A percentile compares a stretch with the other conserved stretches of the same genome.
Conservation (phyloP, 2,888 invertebrate genomes). For the Gisinianus flammeolus region DNA sequence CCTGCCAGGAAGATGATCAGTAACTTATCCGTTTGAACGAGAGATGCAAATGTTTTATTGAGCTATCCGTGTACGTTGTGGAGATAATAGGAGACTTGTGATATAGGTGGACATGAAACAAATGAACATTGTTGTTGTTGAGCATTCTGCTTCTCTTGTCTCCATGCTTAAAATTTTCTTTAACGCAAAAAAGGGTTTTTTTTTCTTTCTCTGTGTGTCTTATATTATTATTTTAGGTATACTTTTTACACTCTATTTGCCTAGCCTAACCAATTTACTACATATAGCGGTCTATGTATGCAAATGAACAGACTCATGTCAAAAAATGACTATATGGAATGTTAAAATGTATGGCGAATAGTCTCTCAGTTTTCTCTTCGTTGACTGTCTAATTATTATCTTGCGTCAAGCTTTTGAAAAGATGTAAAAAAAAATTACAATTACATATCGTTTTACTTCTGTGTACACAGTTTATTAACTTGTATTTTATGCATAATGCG, state of each 20-base stretch:
- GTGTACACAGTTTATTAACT: no score
- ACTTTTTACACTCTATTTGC: conserved; percentile 14
- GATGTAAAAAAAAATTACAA: not conserved
- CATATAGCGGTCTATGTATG: conserved; percentile 14
- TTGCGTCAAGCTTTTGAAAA: conserved; percentile 9
- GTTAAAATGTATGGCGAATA: conserved; percentile 32
- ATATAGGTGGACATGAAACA: conserved; percentile 29
- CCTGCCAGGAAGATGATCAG: conserved; percentile 28
- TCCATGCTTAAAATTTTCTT: not conserved
- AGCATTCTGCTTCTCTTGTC: not conserved
- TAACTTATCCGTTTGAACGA: conserved; percentile 36
- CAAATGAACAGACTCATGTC: conserved; percentile 29
- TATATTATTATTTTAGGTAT: not conserved
- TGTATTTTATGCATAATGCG: no score
- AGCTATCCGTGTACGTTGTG: conserved; percentile 28
- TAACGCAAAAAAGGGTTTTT: conserved; percentile 16
- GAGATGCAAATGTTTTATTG: conserved; percentile 35
- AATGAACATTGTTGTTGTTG: conserved; percentile 31
- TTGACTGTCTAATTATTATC: conserved; percentile 37
- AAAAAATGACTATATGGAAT: conserved; percentile 24
- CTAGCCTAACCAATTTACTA: no score
- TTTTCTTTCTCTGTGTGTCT: not conserved
- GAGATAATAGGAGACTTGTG: conserved; percentile 14
- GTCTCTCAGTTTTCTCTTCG: conserved; percentile 25
- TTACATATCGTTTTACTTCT: not conserved